Conservation (phyloP, 1,140 invertebrate species). For the Holotrichia oblita region DNA sequence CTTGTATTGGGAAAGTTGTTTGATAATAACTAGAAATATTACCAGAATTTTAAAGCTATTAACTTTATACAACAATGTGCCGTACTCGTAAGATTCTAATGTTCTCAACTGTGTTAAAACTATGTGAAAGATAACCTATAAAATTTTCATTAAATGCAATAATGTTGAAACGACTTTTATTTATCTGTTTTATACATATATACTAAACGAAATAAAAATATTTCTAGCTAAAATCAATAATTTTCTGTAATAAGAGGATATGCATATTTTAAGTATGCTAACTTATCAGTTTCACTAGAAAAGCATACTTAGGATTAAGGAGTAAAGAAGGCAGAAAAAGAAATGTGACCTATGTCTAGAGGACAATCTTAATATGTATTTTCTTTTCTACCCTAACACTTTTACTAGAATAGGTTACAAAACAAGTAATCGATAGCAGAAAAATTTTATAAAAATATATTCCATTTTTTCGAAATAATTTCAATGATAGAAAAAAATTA, state of each 20-base stretch:
- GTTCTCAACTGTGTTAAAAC: background rate
- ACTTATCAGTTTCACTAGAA: background rate
- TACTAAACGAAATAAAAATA: background rate
- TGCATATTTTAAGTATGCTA: background rate
- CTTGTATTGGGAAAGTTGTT: conserved; percentile 12
- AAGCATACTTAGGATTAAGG: background rate
- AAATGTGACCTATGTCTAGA: conserved; percentile 27
- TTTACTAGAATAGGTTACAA: conserved; percentile 14
- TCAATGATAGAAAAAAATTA: conserved; percentile 45
- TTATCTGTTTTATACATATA: background rate
- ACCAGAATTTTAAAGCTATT: background rate
- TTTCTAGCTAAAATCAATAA: conserved; percentile 6
- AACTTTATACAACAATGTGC: conserved; percentile 1
- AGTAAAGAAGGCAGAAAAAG: conserved; percentile 2
- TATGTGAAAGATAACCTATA: background rate
- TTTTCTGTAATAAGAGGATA: background rate
- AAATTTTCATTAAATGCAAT: background rate
- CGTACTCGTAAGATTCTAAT: background rate
- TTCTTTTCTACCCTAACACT: conserved; percentile 1
- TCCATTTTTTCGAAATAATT: conserved; percentile 15
- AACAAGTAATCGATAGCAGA: conserved; percentile 28
- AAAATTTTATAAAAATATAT: conserved; percentile 29
- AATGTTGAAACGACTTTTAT: background rate
- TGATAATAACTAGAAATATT: conserved; percentile 25
- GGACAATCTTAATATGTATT: conserved; percentile 21